Base-by-base conservation (phyloP, 2,113 vertebrate species). In the Festucalex cinctus region DNA sequence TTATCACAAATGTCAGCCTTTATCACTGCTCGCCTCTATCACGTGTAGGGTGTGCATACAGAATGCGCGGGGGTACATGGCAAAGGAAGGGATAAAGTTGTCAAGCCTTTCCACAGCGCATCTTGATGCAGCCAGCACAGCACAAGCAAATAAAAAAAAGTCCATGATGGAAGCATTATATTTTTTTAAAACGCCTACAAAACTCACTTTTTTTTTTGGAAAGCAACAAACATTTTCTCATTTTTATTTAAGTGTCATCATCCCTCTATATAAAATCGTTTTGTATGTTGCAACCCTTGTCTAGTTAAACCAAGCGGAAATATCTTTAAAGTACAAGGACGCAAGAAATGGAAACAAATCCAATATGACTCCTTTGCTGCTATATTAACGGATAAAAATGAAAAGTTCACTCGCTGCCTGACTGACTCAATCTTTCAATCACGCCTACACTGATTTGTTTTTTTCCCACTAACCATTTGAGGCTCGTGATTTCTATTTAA, bases 1-100 rank as follows among this genome's bases (percentile, higher is more conserved):
- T 90, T 88, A 90, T 88, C 88, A 85, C 80, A 82, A 84, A 87
- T 86, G 88, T 88, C 86, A 85, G 76, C 71, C 73, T 79, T 76
- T 78, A 87, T 87, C 83, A 88, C 54, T 12, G 53, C 74, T 26
- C 37, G 39, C 37, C 39, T 62, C 39, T 9, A 43, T 62, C 39
- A 62, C 60, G 43, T 43, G 22, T 37, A 14, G 59, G 60, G 20
- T 22, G 28, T 9, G 48, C 64, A 65, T 35, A 65, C 39, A 28
- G 22, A 26, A 44, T 53, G 64, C 22, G n/a, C n/a, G n/a, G 64
- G 44, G n/a, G 28, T 51, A 26, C 41, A 63, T 32, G 51, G 70
- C 32, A 51, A 65, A 69, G 69, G 69, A 67, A 69, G 59, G 53
- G 68, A 64, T 69, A 36, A 71, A 72, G 60, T 37, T 17, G 63